A percentile compares a stretch with the other conserved stretches of the same genome.
These are phyloP conservation scores for Caracal caracal DNA, from an alignment of 2,113 vertebrate genomes.

Conservation along the genomic window DNA sequence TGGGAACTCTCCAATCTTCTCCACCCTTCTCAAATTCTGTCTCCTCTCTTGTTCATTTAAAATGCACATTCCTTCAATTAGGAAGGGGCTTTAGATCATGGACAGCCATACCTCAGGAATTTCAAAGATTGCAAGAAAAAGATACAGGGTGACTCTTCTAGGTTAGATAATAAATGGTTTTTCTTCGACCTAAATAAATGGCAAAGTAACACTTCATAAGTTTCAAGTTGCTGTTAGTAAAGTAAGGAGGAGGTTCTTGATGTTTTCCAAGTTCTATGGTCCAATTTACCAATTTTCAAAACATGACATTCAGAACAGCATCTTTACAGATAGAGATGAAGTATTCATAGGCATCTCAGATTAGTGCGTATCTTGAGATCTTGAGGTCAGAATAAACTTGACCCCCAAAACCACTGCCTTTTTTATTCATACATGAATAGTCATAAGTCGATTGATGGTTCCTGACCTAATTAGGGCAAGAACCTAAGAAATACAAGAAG, in stretches of 20 bases:
- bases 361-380: background rate
- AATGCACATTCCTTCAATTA: background rate
- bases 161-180: background rate
- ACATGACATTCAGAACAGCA: background rate
- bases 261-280: background rate
- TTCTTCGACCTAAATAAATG: background rate
- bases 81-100: background rate
- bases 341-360: background rate
- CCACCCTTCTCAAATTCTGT: background rate
- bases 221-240: background rate
- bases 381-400: background rate
- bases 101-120: background rate
- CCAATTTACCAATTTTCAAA: background rate
- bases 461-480: background rate
- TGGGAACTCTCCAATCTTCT: background rate
- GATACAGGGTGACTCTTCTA: background rate
- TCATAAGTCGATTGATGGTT: background rate
- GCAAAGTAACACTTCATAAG: background rate
- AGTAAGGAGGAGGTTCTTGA: background rate
- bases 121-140: background rate
- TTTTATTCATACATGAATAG: background rate
- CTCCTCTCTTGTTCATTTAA: background rate
- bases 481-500: background rate
- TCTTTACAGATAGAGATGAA: background rate
- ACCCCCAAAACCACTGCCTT: accelerated